Base-by-base conservation (phyloP, 2,888 invertebrate species). In the Lymantria dispar region DNA sequence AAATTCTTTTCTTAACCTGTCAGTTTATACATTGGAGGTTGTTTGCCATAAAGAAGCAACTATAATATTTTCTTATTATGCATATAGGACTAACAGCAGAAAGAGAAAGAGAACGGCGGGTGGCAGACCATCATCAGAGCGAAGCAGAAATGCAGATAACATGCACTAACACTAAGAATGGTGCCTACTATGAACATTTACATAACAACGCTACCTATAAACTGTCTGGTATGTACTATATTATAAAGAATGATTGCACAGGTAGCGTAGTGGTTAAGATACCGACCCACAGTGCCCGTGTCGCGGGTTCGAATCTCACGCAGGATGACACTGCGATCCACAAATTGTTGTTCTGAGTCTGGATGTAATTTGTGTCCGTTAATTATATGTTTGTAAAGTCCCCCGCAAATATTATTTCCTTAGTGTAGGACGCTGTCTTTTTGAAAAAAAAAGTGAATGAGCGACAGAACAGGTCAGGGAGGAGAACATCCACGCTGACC, bases 91-190 rank as follows among this genome's bases (percentile, higher is more conserved):
- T 96, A n/a, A 95, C 96, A 45, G 94, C 96, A 47, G 97, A 97
- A 71, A 90, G 96, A 0, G 97, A 97, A 68, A 90, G 96, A 0
- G 96, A 96, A 74, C 94, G 95, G 41, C 92, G 95, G 30, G 93
- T 96, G 30, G 95, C 96, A 0, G 96, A 97, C 80, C 96, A 96
- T 72, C 96, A 96, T 79, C 96, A 96, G 71, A 93, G 93, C 50
- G 95, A 94, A 45, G 93, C 94, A 0, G 94, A 94, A 61, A 95
- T 95, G 79, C 92, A 92, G 60, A 90, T 92, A 8, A 93, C 94
- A 0, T 93, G 94, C n/a, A 89, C 93, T 44, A 92, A 92, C 50
- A 94, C 95, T 0, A 96, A 96, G 81, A 97, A 97, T 80, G 93
- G 94, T 0, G 94, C 94, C 44, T 97, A 96, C 76, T 96, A 96